Evolutionary conservation across 1,140 invertebrate genomes (phyloP).

Genomic region (Bombus waltoni): DNA sequence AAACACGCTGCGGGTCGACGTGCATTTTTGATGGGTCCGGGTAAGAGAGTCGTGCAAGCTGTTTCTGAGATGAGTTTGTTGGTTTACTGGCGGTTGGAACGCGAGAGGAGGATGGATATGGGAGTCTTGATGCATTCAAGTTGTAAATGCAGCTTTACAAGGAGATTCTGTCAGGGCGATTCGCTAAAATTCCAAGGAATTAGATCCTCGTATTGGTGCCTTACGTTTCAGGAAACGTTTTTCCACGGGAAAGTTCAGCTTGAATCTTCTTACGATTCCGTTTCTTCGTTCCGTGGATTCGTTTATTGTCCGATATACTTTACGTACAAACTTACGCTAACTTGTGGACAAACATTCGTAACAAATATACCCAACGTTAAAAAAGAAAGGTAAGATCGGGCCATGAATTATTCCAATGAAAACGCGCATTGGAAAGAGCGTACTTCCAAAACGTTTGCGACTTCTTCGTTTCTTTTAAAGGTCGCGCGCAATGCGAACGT

Average conservation of each 20-base stretch:
- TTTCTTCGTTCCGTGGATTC: not conserved
- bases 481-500: too few relatives aligned
- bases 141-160: not conserved
- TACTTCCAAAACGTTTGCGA: too few relatives aligned
- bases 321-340: too few relatives aligned
- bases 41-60: not conserved
- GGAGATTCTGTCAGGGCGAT: not conserved
- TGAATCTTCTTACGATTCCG: too few relatives aligned
- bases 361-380: not conserved
- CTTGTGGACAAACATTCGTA: too few relatives aligned
- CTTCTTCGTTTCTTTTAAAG: not conserved
- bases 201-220: not conserved
- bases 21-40: not conserved
- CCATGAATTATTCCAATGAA: too few relatives aligned
- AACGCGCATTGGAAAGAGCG: too few relatives aligned
- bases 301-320: not conserved
- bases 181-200: not conserved
- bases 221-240: not conserved
- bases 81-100: not conserved
- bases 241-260: not conserved
- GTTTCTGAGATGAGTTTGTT: not conserved
- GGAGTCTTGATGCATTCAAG: not conserved
- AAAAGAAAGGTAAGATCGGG: not conserved
- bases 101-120: not conserved
- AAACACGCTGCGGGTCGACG: constrained; percentile 1